Evolutionary conservation across 2,797 vertebrate genomes (phyloP).

Genomic region (Argyrosomus regius): DNA sequence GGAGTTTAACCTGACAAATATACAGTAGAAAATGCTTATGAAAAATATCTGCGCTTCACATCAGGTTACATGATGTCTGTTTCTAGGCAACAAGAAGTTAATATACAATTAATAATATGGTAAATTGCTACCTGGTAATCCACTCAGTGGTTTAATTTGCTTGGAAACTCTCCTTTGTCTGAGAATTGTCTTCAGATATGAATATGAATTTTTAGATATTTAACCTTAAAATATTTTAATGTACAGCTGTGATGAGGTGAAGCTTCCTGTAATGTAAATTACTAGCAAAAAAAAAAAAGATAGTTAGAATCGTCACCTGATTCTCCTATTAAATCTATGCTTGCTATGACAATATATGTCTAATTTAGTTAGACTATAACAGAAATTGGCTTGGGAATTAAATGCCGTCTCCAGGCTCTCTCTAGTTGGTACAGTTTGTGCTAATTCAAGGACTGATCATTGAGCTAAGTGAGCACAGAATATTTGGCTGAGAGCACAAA

Average conservation of each 20-base stretch:
- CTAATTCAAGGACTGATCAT: slow-evolving; percentile 34
- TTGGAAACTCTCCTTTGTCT: slow-evolving; percentile 62
- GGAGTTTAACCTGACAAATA: slow-evolving; percentile 83
- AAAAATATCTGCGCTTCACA: slow-evolving; percentile 69
- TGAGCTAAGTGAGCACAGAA: slow-evolving; percentile 23
- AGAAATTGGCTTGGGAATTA: slow-evolving; percentile 31
- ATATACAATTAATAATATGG: slow-evolving; percentile 87
- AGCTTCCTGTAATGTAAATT: slow-evolving; percentile 35
- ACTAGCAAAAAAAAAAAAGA: slow-evolving; percentile 28
- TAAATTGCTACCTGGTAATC: slow-evolving; percentile 77
- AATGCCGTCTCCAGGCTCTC: slow-evolving; percentile 13
- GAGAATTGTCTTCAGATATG: slow-evolving; percentile 56
- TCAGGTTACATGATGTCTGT: slow-evolving; percentile 72
- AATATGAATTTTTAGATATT: slow-evolving; percentile 53
- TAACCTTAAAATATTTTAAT: slow-evolving; percentile 34
- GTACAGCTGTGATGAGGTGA: neutral
- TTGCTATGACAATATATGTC: slow-evolving; percentile 4
- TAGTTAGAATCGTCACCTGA: slow-evolving; percentile 17
- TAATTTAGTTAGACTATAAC: slow-evolving; percentile 7
- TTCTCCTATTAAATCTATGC: slow-evolving; percentile 28
- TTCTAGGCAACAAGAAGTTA: slow-evolving; percentile 85
- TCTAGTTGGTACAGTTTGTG: slow-evolving; percentile 18
- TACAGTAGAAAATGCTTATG: slow-evolving; percentile 73
- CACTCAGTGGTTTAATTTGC: slow-evolving; percentile 76
- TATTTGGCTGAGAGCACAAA: slow-evolving; percentile 27